Evolutionary conservation across 2,797 vertebrate genomes (phyloP).

Genomic region (Stomatorhinus walkeri): DNA sequence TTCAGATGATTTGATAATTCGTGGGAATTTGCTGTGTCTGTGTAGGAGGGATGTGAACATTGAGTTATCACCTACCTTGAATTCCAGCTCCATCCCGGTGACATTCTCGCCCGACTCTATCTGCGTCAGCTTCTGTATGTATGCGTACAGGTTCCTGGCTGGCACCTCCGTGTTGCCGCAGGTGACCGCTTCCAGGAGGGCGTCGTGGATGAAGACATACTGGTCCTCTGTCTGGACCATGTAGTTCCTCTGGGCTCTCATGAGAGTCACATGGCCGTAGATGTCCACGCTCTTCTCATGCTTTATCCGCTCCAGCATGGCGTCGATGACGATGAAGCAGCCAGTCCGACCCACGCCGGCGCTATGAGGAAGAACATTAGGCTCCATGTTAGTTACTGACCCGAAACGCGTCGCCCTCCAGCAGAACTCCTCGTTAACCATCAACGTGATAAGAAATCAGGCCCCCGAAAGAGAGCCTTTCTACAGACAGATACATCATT

Average conservation of each 20-base stretch:
- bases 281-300: constrained; percentile 95
- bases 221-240: constrained; percentile 99
- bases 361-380: constrained; percentile 44
- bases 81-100: constrained; percentile 97
- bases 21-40: background rate
- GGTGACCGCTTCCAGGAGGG: constrained; percentile 90
- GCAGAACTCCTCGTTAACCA: background rate
- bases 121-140: constrained; percentile 97
- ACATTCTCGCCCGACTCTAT: constrained; percentile 90
- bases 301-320: constrained; percentile 95
- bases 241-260: constrained; percentile 98
- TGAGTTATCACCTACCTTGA: constrained; percentile 75
- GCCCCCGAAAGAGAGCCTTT: background rate
- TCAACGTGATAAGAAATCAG: background rate
- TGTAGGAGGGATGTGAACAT: background rate
- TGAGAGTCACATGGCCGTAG: constrained; percentile 96
- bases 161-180: constrained; percentile 98
- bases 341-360: constrained; percentile 95
- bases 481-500: background rate
- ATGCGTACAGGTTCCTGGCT: constrained; percentile 91
- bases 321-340: constrained; percentile 97
- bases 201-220: constrained; percentile 96
- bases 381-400: background rate
- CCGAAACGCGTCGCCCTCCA: background rate
- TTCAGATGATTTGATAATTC: background rate